phyloP scores from a whole-genome alignment of 1,140 invertebrate species.

The Choristoneura fumiferana region DNA sequence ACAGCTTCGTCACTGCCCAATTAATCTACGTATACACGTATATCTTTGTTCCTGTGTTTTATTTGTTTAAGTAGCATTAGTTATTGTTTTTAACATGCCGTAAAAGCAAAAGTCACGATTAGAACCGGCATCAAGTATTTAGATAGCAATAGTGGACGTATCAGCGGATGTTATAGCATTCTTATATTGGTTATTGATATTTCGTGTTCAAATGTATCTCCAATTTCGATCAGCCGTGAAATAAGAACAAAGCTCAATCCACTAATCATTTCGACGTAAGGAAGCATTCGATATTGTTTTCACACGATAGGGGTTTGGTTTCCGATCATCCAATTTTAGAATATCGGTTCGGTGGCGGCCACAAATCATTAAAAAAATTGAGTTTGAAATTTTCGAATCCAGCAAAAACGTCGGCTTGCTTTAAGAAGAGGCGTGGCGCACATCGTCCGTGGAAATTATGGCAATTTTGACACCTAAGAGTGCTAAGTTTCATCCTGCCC shows the following conservation, averaged over 20 bases:
- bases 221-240: constrained; percentile 6
- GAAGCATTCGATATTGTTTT: constrained; percentile 50
- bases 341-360: constrained; percentile 71
- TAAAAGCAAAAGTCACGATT: constrained; percentile 2
- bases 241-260: constrained; percentile 1
- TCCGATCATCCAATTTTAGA: constrained; percentile 68
- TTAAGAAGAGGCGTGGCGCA: constrained; percentile 62
- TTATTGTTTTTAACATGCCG: background rate
- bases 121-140: background rate
- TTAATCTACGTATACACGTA: background rate
- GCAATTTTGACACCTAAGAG: constrained; percentile 77
- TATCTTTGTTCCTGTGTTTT: background rate
- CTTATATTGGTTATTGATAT: constrained; percentile 14
- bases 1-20: background rate
- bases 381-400: constrained; percentile 56
- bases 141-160: constrained; percentile 13
- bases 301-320: constrained; percentile 63
- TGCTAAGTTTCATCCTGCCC: constrained; percentile 63
- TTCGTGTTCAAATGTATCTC: constrained; percentile 14
- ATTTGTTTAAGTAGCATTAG: background rate
- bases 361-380: constrained; percentile 74
- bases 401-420: constrained; percentile 69
- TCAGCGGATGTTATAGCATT: constrained; percentile 11
- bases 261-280: constrained; percentile 17
- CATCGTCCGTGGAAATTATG: constrained; percentile 65